Base-by-base conservation (phyloP, 2,888 invertebrate species). In the Hartigia nigra region DNA sequence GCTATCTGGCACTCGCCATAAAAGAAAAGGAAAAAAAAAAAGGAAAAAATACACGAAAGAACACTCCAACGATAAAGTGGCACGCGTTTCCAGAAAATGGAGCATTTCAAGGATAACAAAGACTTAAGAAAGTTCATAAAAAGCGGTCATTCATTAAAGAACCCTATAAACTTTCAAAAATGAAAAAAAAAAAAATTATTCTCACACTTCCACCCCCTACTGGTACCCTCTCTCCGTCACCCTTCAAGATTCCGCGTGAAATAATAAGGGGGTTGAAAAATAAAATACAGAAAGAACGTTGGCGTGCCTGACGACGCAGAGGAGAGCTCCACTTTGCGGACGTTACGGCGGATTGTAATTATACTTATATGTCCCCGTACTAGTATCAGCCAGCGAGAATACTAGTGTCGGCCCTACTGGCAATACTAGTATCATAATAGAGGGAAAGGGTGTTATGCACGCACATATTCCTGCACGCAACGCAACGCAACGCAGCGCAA, bases 321-420 rank as follows among this genome's bases (percentile, higher is more conserved):
- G 55, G 55, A 23, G 23, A 55, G 1, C 55, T 55, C 55, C 9
- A 55, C 83, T 87, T 82, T 81, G 85, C 76, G 82, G 82, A 78
- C 82, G 83, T 82, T 79, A 80, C 77, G 80, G 83, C 81, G 81
- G 84, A 85, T 87, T 84, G 86, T 88, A 87, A 89, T 88, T 87
- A 88, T 83, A 88, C 85, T 88, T 85, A 86, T 87, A n/a, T 89
- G 86, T 87, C 85, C 87, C 80, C 81, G 82, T 84, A 84, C 55
- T 9, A 0, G 55, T 23, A 55, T 55, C 55, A 23, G 23, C 2
- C 2, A 55, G 23, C 14, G 9, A 23, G 23, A 9, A 55, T 55
- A 55, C 55, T 23, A 55, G 55, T 55, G 2, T 9, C 23, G 23
- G 23, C 23, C 55, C 55, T 23, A 9, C 23, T 23, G 55, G 23